phyloP scores from a whole-genome alignment of 1,140 invertebrate species.

The Hylyphantes graminicola region DNA sequence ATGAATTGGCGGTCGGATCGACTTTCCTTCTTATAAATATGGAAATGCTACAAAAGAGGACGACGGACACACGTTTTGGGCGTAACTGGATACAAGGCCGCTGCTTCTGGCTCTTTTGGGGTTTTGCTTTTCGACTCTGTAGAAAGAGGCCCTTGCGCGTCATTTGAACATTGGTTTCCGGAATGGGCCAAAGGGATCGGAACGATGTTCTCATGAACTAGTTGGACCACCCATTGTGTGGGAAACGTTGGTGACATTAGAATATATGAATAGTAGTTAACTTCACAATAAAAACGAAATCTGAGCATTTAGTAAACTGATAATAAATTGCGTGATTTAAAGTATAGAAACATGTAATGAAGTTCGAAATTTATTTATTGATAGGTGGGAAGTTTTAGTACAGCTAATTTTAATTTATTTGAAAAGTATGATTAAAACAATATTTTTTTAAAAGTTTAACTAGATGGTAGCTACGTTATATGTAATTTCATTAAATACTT shows the following conservation, averaged over 20 bases:
- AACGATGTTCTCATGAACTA: constrained; percentile 4
- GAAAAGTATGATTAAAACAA: too few relatives aligned
- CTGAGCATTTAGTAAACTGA: too few relatives aligned
- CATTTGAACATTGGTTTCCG: constrained; percentile 18
- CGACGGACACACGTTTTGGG: constrained; percentile 51
- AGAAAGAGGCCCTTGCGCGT: neutral
- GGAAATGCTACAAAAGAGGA: constrained; percentile 56
- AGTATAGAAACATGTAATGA: too few relatives aligned
- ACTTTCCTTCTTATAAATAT: constrained; percentile 57
- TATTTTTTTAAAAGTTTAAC: too few relatives aligned
- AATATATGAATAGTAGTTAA: too few relatives aligned
- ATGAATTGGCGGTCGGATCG: constrained; percentile 40
- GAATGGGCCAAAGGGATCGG: constrained; percentile 16
- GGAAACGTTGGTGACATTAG: neutral
- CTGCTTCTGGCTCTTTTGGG: constrained; percentile 20
- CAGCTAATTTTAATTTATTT: too few relatives aligned
- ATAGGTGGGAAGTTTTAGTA: too few relatives aligned
- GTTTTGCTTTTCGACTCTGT: neutral
- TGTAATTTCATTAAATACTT: too few relatives aligned
- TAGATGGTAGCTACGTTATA: too few relatives aligned
- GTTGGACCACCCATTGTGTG: constrained; percentile 20
- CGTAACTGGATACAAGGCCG: constrained; percentile 37
- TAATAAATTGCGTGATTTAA: too few relatives aligned
- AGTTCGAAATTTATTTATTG: too few relatives aligned
- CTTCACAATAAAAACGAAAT: too few relatives aligned